These are phyloP conservation scores for Venustaconcha ellipsiformis DNA, from an alignment of 1,140 invertebrate species.

Conservation along the genomic window DNA sequence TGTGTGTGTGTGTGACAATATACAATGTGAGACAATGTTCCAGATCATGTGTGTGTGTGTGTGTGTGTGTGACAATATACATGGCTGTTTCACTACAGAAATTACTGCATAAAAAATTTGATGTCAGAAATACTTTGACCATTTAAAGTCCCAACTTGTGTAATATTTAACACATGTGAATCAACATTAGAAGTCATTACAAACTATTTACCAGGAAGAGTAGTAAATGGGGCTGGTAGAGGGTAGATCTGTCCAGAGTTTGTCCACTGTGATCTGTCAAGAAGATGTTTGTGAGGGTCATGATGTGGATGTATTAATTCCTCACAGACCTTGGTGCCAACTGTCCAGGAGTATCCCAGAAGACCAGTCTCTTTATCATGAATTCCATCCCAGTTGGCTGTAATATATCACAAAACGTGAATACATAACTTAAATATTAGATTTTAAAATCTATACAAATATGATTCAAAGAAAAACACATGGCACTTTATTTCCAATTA, in stretches of 20 bases:
- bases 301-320: slow-evolving; percentile 43
- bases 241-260: neutral
- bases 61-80: too few relatives aligned
- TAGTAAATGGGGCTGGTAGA: too few relatives aligned
- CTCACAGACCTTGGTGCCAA: slow-evolving; percentile 38
- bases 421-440: neutral
- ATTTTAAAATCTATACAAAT: slow-evolving; percentile 3
- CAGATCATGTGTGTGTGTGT: too few relatives aligned
- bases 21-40: too few relatives aligned
- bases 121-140: too few relatives aligned
- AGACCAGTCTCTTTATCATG: slow-evolving; percentile 50
- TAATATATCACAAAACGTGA: neutral
- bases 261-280: slow-evolving; percentile 50
- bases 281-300: slow-evolving; percentile 47
- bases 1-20: too few relatives aligned
- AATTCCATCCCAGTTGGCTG: slow-evolving; percentile 56
- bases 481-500: neutral
- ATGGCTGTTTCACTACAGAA: too few relatives aligned
- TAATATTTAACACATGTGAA: too few relatives aligned
- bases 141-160: too few relatives aligned
- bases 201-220: too few relatives aligned
- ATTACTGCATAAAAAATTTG: too few relatives aligned
- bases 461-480: neutral
- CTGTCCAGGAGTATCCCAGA: slow-evolving; percentile 44
- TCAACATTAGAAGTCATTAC: too few relatives aligned